Percentiles rank a stretch among this genome's conserved stretches.
These are phyloP conservation scores for Oegoconia quadripuncta DNA, from an alignment of 2,888 invertebrate genomes.

Conservation along the genomic window DNA sequence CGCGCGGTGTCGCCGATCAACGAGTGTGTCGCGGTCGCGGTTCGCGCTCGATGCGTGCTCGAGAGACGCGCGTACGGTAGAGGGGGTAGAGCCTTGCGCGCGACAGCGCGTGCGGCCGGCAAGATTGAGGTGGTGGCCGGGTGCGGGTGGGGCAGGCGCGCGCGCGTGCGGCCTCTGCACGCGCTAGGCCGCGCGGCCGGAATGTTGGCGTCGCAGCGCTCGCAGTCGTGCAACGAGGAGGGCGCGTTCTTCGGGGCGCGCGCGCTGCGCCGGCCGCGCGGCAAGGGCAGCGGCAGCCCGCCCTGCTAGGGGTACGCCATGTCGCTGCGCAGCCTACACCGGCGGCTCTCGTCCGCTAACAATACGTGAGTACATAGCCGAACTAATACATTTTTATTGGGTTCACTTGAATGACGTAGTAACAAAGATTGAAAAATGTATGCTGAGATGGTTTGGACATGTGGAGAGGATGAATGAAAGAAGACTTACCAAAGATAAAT, in stretches of 20 bases:
- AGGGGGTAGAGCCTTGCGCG: slow-evolving; percentile 19
- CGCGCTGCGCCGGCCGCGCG: slow-evolving; percentile 78
- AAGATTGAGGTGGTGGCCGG: slow-evolving; percentile 76
- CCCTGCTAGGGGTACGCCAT: slow-evolving; percentile 82
- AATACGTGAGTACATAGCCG: slow-evolving; percentile 72
- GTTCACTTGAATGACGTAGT: too few species aligned
- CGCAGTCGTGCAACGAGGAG: slow-evolving; percentile 77
- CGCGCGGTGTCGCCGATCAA: slow-evolving; percentile 11
- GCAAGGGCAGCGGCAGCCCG: slow-evolving; percentile 78
- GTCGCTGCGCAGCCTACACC: slow-evolving; percentile 83
- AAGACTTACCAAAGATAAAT: too few species aligned
- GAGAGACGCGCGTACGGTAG: slow-evolving; percentile 10
- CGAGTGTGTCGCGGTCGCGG: slow-evolving; percentile 1
- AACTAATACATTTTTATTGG: background rate
- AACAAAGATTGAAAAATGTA: too few species aligned
- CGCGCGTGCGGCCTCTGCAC: slow-evolving; percentile 75
- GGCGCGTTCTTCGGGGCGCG: slow-evolving; percentile 78
- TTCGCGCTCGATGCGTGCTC: slow-evolving; percentile 28
- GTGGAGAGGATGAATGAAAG: too few species aligned
- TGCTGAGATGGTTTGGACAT: too few species aligned
- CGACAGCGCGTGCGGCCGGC: slow-evolving; percentile 43
- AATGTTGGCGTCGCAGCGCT: slow-evolving; percentile 75
- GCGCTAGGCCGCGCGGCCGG: slow-evolving; percentile 70
- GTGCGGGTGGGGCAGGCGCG: slow-evolving; percentile 75
- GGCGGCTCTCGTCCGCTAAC: slow-evolving; percentile 80